Evolutionary conservation across 2,888 invertebrate species (phyloP).

Genomic region (Andrena chrysosceles): DNA sequence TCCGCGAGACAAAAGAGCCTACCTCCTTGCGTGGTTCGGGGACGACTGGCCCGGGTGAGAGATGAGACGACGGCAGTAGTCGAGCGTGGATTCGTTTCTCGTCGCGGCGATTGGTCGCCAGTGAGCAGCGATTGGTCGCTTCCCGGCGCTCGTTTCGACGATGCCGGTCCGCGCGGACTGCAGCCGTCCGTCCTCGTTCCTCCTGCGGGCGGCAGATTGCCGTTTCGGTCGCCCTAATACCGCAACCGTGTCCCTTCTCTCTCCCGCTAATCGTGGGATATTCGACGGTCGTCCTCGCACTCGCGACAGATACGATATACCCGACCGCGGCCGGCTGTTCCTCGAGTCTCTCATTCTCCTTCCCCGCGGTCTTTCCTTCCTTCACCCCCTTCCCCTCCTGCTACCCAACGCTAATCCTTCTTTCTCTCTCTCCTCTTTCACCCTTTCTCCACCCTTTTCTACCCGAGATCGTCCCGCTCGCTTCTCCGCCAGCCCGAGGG

Average conservation of each 20-base stretch:
- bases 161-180: constrained; percentile 73
- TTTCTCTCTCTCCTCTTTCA: constrained; percentile 53
- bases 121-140: constrained; percentile 63
- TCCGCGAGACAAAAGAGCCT: constrained; percentile 81
- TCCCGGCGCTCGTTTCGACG: constrained; percentile 12
- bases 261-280: constrained; percentile 29
- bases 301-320: constrained; percentile 50
- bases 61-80: constrained; percentile 60
- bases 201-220: constrained; percentile 21
- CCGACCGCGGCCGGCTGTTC: constrained; percentile 70
- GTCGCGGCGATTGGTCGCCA: constrained; percentile 65
- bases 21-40: constrained; percentile 77
- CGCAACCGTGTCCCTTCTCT: constrained; percentile 20
- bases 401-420: constrained; percentile 26
- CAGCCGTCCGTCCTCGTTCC: constrained; percentile 27
- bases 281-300: constrained; percentile 56
- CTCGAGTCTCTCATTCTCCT: constrained; percentile 59
- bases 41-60: constrained; percentile 70
- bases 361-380: constrained; percentile 51
- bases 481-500: constrained; percentile 61
- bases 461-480: constrained; percentile 5
- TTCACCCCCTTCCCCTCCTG: constrained; percentile 27
- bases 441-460: constrained; percentile 19
- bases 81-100: constrained; percentile 56
- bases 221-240: constrained; percentile 34